Conservation (phyloP, 2,797 vertebrate species). For the Enteromius mattozi region DNA sequence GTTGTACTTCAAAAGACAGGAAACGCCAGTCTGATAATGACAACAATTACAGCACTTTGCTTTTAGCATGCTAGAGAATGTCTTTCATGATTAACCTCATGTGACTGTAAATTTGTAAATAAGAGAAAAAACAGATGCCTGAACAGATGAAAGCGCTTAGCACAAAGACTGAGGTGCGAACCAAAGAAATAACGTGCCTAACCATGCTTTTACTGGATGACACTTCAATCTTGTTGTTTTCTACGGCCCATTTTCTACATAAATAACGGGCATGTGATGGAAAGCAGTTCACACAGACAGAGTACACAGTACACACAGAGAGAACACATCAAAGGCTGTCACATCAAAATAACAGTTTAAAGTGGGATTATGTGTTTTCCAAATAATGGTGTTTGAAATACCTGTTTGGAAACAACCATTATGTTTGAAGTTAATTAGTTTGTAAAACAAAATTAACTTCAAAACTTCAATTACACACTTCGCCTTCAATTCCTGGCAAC, state of each 20-base stretch:
- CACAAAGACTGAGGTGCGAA: background rate
- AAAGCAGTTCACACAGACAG: background rate
- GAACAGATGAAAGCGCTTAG: slow-evolving; percentile 30
- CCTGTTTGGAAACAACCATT: slow-evolving; percentile 4
- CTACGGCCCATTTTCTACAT: slow-evolving; percentile 10
- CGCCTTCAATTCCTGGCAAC: background rate
- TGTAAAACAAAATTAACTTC: background rate
- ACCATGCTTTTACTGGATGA: slow-evolving; percentile 23
- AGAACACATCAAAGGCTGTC: background rate
- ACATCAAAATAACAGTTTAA: background rate
- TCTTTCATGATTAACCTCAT: slow-evolving; percentile 23
- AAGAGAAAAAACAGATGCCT: slow-evolving; percentile 35
- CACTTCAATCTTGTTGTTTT: slow-evolving; percentile 28
- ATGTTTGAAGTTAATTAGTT: slow-evolving; percentile 1
- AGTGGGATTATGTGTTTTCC: background rate
- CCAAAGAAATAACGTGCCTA: background rate
- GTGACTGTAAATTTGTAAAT: slow-evolving; percentile 25
- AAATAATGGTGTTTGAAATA: slow-evolving; percentile 2
- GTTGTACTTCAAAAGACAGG: background rate
- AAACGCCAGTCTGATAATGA: slow-evolving; percentile 5
- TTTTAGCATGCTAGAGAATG: slow-evolving; percentile 23
- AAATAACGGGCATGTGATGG: background rate
- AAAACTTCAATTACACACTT: background rate
- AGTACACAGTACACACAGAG: background rate
- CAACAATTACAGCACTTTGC: background rate